These are phyloP conservation scores for Stenotaenia linearis DNA, from an alignment of 2,888 invertebrate species.

Conservation along the genomic window DNA sequence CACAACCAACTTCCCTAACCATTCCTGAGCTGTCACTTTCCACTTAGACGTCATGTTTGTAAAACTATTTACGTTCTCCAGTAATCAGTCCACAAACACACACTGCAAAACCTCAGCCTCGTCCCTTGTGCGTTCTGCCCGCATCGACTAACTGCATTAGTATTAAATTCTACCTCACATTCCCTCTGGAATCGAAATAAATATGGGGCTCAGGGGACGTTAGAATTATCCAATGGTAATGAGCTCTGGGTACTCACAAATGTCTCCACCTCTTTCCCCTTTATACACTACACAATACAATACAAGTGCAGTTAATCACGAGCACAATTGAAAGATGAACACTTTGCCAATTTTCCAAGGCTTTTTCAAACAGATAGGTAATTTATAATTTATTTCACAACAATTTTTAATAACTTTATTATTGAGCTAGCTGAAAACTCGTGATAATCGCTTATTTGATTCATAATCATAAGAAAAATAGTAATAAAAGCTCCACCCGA, in stretches of 20 bases:
- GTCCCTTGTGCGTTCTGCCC: not conserved
- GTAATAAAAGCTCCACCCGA: not conserved
- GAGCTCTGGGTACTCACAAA: not conserved
- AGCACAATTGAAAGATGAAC: not conserved
- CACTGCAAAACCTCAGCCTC: not conserved
- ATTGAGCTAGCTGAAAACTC: not conserved
- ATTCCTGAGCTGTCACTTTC: constrained; percentile 9
- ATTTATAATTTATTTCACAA: not conserved
- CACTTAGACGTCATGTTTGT: not conserved
- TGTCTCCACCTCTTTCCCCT: constrained; percentile 1
- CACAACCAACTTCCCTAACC: constrained; percentile 6
- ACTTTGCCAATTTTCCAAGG: not conserved
- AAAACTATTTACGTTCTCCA: not conserved
- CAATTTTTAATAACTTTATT: not conserved
- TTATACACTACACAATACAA: not conserved
- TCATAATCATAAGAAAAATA: not conserved
- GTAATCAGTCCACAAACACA: not conserved
- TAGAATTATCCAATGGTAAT: not conserved
- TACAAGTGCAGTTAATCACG: not conserved
- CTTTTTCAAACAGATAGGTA: not conserved
- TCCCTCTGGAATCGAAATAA: constrained; percentile 7
- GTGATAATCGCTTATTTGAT: not conserved
- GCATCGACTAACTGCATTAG: constrained; percentile 26
- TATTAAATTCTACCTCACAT: not conserved
- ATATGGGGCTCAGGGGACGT: not conserved